Conservation (phyloP, 2,113 vertebrate genomes). For the Hemicordylus capensis region DNA sequence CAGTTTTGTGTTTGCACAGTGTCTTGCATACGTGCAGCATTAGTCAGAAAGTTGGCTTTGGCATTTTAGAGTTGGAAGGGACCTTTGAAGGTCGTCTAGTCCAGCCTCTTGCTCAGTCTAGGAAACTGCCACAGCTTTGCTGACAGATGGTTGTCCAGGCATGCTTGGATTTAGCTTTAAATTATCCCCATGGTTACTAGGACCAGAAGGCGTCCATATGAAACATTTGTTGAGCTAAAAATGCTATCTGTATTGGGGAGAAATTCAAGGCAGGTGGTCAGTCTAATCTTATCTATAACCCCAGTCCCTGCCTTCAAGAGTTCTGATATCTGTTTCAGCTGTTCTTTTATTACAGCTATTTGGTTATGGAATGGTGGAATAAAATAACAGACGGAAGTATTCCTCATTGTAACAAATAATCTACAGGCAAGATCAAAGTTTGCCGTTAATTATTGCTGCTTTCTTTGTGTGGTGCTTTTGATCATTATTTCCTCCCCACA, state of each 20-base stretch:
- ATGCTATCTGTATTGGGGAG: neutral
- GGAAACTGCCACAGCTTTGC: too few relatives aligned
- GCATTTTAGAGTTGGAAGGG: too few relatives aligned
- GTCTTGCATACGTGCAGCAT: too few relatives aligned
- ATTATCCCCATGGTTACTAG: neutral
- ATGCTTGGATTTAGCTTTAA: neutral
- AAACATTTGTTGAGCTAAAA: constrained; percentile 4
- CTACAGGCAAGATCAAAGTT: constrained; percentile 52
- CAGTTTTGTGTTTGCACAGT: too few relatives aligned
- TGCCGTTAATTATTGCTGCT: constrained; percentile 52
- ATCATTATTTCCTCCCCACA: constrained; percentile 50
- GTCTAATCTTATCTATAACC: constrained; percentile 1
- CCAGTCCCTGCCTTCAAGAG: neutral
- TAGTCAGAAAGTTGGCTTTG: too few relatives aligned
- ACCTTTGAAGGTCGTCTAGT: too few relatives aligned
- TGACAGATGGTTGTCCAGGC: too few relatives aligned
- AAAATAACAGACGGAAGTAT: constrained; percentile 33
- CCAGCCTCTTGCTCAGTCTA: too few relatives aligned
- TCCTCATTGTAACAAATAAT: constrained; percentile 42
- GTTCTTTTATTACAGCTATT: constrained; percentile 27
- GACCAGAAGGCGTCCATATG: neutral
- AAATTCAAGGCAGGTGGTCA: constrained; percentile 23
- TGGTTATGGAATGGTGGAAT: constrained; percentile 55
- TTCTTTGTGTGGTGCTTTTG: constrained; percentile 43
- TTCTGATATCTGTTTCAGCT: constrained; percentile 28